Evolutionary conservation across 2,113 vertebrate species (phyloP).

Genomic region (Herpailurus yagouaroundi): DNA sequence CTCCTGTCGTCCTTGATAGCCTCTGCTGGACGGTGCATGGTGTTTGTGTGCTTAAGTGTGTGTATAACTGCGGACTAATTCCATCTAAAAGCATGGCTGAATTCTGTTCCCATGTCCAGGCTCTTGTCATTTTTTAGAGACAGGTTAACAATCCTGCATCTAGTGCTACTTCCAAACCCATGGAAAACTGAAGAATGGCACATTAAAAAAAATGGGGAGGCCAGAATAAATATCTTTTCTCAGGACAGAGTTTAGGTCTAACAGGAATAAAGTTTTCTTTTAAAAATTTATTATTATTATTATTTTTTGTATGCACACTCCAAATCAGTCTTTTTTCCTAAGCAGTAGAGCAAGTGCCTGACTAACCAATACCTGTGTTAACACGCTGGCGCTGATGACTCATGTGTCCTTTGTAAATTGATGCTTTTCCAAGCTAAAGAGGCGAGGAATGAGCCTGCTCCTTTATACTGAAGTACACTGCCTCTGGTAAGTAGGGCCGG

Average conservation of each 20-base stretch:
- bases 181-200: neutral
- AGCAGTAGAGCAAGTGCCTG: constrained; percentile 66
- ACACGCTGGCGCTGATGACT: neutral
- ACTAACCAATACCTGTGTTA: constrained; percentile 63
- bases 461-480: constrained; percentile 34
- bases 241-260: neutral
- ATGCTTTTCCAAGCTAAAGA: constrained; percentile 65
- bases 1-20: neutral
- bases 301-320: neutral
- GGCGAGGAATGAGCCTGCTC: constrained; percentile 50
- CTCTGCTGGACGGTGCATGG: no score
- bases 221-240: neutral
- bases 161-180: neutral
- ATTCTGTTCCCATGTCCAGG: neutral
- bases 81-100: neutral
- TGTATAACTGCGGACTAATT: neutral
- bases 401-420: neutral
- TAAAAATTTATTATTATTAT: neutral
- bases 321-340: constrained; percentile 15
- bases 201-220: neutral
- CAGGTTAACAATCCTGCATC: neutral
- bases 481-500: constrained; percentile 55
- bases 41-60: neutral
- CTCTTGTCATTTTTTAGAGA: neutral
- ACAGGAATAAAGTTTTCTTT: neutral